These are phyloP conservation scores for Pseudococcus longispinus DNA, from an alignment of 2,888 invertebrate genomes.

Conservation along the genomic window DNA sequence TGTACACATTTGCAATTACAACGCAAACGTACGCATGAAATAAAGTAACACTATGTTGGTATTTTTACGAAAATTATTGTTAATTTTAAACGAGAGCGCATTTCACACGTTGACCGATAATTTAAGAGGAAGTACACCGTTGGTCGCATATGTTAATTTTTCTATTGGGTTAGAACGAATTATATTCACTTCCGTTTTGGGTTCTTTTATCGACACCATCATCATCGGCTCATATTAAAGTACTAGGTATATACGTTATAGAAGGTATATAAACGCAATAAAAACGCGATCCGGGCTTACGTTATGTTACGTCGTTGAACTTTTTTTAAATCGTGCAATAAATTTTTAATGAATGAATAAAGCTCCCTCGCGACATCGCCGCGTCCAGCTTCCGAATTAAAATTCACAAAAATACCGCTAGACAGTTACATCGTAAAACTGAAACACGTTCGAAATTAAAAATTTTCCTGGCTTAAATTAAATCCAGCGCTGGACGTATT, in stretches of 20 bases:
- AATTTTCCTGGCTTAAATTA: neutral
- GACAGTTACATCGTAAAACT: neutral
- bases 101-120: constrained; percentile 46
- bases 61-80: constrained; percentile 36
- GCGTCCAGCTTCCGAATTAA: neutral
- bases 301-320: neutral
- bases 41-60: neutral
- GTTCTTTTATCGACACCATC: constrained; percentile 30
- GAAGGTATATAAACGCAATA: constrained; percentile 16
- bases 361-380: neutral
- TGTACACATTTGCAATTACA: neutral
- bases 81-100: constrained; percentile 15
- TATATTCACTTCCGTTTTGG: constrained; percentile 40
- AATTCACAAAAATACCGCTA: neutral
- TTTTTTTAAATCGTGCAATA: neutral
- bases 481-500: neutral
- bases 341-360: constrained; percentile 1
- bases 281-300: neutral
- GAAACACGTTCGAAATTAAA: neutral
- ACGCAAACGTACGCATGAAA: neutral
- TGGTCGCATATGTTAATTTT: constrained; percentile 43
- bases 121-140: constrained; percentile 41
- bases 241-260: neutral
- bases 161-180: constrained; percentile 46
- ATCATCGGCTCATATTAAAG: neutral